Evolutionary conservation across 2,888 invertebrate species (phyloP).

Genomic region (Agapostemon virescens): DNA sequence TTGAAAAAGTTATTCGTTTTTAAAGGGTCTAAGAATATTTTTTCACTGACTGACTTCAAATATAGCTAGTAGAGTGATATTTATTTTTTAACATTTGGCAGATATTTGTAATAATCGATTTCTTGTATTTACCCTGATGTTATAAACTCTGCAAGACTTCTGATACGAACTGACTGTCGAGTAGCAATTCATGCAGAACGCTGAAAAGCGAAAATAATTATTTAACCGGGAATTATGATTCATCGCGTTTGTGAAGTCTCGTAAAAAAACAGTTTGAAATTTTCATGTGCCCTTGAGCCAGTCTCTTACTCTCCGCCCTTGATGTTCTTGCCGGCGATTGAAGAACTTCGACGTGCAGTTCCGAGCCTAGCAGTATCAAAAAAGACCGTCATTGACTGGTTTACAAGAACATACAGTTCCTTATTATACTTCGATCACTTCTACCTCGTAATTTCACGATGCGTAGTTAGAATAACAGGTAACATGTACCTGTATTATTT

Average conservation of each 20-base stretch:
- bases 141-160: neutral
- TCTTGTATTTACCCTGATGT: neutral
- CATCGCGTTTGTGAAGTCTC: constrained; percentile 32
- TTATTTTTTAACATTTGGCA: neutral
- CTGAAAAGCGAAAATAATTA: constrained; percentile 41
- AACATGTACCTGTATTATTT: too few relatives aligned
- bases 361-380: neutral
- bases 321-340: constrained; percentile 46
- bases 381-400: neutral
- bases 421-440: neutral
- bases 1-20: too few relatives aligned
- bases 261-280: constrained; percentile 35
- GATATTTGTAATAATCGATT: neutral
- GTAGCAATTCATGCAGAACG: neutral
- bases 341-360: constrained; percentile 24
- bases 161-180: neutral
- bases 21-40: too few relatives aligned
- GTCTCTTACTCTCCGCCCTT: constrained; percentile 44
- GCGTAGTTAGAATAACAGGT: neutral
- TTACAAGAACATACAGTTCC: neutral
- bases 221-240: constrained; percentile 50
- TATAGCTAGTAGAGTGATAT: too few relatives aligned
- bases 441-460: neutral
- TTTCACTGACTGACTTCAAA: too few relatives aligned
- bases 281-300: constrained; percentile 55